These are phyloP conservation scores for Drosophila stalkeri DNA, from an alignment of 2,888 invertebrate species.

Conservation along the genomic window DNA sequence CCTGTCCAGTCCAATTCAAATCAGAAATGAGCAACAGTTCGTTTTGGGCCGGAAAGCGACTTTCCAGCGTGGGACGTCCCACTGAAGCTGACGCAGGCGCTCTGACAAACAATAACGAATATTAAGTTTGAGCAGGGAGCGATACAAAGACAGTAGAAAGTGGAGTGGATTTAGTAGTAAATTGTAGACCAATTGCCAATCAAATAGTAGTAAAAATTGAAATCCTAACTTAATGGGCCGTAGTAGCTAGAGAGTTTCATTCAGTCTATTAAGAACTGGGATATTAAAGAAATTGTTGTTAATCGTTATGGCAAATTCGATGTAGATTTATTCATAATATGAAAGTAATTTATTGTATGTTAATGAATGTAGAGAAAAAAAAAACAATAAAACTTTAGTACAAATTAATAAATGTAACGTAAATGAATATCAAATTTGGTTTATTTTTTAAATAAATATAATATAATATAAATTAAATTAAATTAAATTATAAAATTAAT, in stretches of 20 bases:
- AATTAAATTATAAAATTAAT: neutral
- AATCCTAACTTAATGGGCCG: neutral
- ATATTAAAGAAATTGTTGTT: no score
- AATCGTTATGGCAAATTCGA: no score
- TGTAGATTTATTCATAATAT: no score
- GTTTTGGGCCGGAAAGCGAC: conserved; percentile 50
- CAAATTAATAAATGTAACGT: no score
- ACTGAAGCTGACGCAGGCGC: conserved; percentile 54
- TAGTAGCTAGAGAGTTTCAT: no score
- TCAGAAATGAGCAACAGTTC: conserved; percentile 72
- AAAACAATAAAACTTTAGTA: no score
- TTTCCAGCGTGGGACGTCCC: conserved; percentile 52
- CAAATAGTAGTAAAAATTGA: neutral
- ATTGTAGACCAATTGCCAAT: neutral
- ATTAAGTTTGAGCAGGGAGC: neutral
- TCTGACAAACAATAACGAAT: neutral
- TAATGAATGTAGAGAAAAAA: no score
- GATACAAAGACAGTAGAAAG: conserved; percentile 23
- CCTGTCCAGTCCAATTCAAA: neutral
- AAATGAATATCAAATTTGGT: no score
- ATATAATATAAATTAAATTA: no score
- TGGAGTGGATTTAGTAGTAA: conserved; percentile 1
- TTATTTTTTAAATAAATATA: no score
- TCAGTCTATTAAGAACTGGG: no score
- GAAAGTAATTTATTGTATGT: no score